Evolutionary conservation across 2,113 vertebrate genomes (phyloP).

Genomic region (Ciconia boyciana): DNA sequence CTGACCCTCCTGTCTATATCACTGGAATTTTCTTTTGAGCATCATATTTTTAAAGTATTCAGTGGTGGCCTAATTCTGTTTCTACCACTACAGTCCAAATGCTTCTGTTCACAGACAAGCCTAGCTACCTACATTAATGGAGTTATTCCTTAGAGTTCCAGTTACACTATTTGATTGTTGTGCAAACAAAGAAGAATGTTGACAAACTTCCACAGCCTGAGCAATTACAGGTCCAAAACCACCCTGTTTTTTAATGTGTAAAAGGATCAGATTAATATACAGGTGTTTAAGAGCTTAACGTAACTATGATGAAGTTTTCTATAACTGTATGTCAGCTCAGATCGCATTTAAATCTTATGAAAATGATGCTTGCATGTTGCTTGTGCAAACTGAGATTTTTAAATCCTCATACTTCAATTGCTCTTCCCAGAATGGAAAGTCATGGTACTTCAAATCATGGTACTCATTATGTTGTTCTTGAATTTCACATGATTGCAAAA

Average conservation of each 20-base stretch:
- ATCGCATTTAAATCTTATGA: neutral
- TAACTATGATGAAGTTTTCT: neutral
- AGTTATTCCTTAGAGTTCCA: neutral
- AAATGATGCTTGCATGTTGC: neutral
- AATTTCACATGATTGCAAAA: neutral
- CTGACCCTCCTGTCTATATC: neutral
- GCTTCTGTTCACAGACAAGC: neutral
- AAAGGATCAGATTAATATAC: neutral
- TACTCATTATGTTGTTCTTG: neutral
- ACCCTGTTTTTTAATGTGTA: neutral
- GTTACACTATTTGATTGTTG: neutral
- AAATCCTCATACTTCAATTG: neutral
- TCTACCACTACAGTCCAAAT: neutral
- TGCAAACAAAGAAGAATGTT: neutral
- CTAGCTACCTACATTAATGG: neutral
- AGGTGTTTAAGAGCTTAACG: neutral
- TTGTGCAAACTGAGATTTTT: neutral
- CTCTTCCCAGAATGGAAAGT: neutral
- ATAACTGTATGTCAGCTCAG: neutral
- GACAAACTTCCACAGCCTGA: neutral
- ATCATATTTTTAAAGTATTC: neutral
- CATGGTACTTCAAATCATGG: neutral
- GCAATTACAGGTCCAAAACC: neutral
- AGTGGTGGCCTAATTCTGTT: neutral
- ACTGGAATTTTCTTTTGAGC: neutral